Evolutionary conservation across 2,113 vertebrate species (phyloP).

Genomic region (Protomyctophum bolini): DNA sequence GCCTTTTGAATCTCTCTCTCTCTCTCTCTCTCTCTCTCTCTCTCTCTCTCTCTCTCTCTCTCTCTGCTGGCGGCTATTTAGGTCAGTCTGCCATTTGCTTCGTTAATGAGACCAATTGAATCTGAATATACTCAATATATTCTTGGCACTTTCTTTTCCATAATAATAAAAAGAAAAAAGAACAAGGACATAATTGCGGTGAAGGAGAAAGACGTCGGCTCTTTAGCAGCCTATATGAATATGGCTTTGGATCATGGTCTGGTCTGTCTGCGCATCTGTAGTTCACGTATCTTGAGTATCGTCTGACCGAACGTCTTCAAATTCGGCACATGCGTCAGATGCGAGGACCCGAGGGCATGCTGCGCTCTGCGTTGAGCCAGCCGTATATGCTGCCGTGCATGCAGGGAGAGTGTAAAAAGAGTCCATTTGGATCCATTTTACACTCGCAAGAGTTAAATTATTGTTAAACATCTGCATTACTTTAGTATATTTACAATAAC

Average conservation of each 20-base stretch:
- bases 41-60: slow-evolving; percentile 18
- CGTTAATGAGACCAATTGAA: slow-evolving; percentile 38
- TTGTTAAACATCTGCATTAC: too few species aligned
- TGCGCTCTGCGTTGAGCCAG: too few species aligned
- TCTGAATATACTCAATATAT: slow-evolving; percentile 23
- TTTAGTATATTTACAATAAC: too few species aligned
- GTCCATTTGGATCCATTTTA: too few species aligned
- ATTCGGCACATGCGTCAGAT: too few species aligned
- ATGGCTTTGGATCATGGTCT: not conserved
- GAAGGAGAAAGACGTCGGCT: not conserved
- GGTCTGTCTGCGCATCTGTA: not conserved
- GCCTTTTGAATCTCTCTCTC: slow-evolving; percentile 31
- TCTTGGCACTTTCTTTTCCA: not conserved
- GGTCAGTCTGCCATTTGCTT: slow-evolving; percentile 53
- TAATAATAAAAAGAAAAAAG: not conserved
- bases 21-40: slow-evolving; percentile 17
- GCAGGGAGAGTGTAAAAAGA: too few species aligned
- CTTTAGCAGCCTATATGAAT: too few species aligned
- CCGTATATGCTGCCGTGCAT: too few species aligned
- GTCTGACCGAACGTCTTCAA: too few species aligned
- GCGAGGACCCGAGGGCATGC: too few species aligned
- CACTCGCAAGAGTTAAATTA: too few species aligned
- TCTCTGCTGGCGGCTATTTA: slow-evolving; percentile 36
- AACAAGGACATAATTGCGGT: not conserved
- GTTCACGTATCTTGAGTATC: too few species aligned